A percentile compares a stretch with the other conserved stretches of the same genome.
Conservation (phyloP, 2,888 invertebrate genomes). For the Eupithecia subfuscata region DNA sequence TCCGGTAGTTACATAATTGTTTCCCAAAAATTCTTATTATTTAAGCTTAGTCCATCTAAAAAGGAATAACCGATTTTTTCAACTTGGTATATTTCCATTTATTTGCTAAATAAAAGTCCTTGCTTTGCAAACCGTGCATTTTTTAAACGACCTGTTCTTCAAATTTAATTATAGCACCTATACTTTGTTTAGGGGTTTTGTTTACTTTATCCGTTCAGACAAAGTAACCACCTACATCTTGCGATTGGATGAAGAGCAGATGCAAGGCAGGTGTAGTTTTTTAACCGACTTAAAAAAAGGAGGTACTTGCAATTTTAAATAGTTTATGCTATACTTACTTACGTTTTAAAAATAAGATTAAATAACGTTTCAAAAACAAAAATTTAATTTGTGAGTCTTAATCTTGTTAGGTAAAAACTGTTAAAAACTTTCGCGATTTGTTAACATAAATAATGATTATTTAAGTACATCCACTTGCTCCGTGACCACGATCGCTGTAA, state of each 20-base stretch:
- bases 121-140: constrained; percentile 14
- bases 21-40: too few species aligned
- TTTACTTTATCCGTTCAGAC: constrained; percentile 39
- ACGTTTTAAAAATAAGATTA: too few species aligned
- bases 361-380: too few species aligned
- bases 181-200: constrained; percentile 12
- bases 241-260: constrained; percentile 51
- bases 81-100: not conserved
- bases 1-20: too few species aligned
- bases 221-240: constrained; percentile 38
- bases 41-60: too few species aligned
- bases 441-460: too few species aligned
- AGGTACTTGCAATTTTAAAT: not conserved
- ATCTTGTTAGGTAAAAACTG: too few species aligned
- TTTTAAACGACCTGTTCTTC: not conserved
- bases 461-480: too few species aligned
- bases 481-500: too few species aligned
- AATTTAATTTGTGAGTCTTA: not conserved
- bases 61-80: too few species aligned
- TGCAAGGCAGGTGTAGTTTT: constrained; percentile 14
- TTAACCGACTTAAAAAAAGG: not conserved
- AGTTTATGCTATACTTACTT: too few species aligned
- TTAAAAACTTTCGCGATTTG: too few species aligned
- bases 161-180: constrained; percentile 6
- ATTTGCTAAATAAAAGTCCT: not conserved